phyloP scores from a whole-genome alignment of 1,140 invertebrate species.

The Drosophila serrata region DNA sequence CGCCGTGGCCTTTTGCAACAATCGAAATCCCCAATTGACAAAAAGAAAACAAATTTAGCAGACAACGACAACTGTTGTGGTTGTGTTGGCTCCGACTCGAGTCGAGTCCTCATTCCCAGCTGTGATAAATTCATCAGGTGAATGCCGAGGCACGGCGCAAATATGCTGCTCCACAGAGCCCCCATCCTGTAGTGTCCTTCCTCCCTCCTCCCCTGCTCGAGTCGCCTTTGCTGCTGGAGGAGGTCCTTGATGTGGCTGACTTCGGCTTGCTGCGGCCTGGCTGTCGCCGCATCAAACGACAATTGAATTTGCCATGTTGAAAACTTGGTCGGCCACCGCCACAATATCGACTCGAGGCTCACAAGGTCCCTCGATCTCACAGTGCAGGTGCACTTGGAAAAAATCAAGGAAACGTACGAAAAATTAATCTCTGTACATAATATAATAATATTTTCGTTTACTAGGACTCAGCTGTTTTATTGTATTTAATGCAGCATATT shows the following conservation, averaged over 20 bases:
- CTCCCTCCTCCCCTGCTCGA: too few relatives aligned
- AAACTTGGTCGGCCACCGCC: constrained; percentile 67
- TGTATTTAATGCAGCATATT: neutral
- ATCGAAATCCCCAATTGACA: constrained; percentile 85
- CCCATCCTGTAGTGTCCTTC: neutral
- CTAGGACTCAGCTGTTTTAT: neutral
- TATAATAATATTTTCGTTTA: neutral
- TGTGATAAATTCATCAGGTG: constrained; percentile 85
- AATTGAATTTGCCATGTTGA: constrained; percentile 83
- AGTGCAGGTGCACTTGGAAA: constrained; percentile 23
- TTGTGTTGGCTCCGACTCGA: constrained; percentile 18
- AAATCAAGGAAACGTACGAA: neutral
- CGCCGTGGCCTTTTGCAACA: constrained; percentile 78
- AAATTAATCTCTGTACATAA: neutral
- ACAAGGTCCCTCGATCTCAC: constrained; percentile 23
- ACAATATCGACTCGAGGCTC: constrained; percentile 53
- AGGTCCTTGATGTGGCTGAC: constrained; percentile 62
- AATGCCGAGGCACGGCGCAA: constrained; percentile 76
- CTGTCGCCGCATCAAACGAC: constrained; percentile 77
- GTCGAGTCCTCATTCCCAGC: constrained; percentile 66
- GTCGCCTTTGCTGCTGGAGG: constrained; percentile 2
- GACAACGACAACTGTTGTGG: constrained; percentile 77
- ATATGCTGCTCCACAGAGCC: constrained; percentile 48
- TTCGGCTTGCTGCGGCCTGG: constrained; percentile 46
- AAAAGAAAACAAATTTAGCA: constrained; percentile 85